These are phyloP conservation scores for Acrobasis consociella DNA, from an alignment of 2,888 invertebrate species.

Conservation along the genomic window DNA sequence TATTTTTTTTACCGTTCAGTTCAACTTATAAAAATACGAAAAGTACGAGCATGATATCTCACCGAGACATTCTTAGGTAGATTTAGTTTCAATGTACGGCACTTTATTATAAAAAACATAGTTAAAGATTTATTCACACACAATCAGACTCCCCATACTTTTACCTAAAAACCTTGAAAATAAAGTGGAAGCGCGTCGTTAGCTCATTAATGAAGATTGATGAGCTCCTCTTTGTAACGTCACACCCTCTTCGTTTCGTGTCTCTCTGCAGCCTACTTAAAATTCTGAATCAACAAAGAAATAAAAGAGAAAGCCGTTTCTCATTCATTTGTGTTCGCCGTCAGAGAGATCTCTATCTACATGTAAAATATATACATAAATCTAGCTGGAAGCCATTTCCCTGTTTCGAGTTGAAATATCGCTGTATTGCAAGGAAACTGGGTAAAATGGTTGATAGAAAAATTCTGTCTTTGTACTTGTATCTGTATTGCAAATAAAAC, in stretches of 20 bases:
- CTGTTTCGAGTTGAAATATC: conserved; percentile 14
- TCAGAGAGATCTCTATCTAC: conserved; percentile 17
- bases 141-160: background rate
- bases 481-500: background rate
- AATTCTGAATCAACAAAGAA: conserved; percentile 41
- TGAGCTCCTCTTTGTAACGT: conserved; percentile 41
- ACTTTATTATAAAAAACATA: no score
- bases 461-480: background rate
- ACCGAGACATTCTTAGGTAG: no score
- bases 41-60: no score
- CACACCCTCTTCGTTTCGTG: conserved; percentile 40
- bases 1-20: no score
- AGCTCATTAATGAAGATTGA: conserved; percentile 56
- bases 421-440: background rate
- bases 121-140: no score
- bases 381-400: conserved; percentile 8
- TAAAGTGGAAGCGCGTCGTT: conserved; percentile 40
- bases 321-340: conserved; percentile 32
- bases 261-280: conserved; percentile 38
- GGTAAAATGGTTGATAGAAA: background rate
- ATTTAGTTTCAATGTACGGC: no score
- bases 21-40: no score
- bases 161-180: conserved; percentile 15
- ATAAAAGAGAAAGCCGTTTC: conserved; percentile 32
- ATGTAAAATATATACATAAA: conserved; percentile 17